These are phyloP conservation scores for Drosophila acutilabella DNA, from an alignment of 2,888 invertebrate genomes.

Conservation along the genomic window DNA sequence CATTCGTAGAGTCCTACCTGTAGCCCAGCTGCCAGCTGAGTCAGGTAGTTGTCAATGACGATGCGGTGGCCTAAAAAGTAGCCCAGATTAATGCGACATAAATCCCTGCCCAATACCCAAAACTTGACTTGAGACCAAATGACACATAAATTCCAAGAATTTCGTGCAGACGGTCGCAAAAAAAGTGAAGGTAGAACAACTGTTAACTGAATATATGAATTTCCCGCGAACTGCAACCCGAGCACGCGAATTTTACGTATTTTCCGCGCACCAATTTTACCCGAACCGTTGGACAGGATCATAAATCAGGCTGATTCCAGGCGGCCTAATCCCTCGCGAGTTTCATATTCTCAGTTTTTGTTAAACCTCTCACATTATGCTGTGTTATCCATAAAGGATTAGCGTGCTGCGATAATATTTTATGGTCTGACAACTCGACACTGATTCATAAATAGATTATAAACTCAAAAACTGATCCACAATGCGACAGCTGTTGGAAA, in stretches of 20 bases:
- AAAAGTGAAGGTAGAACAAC: conserved; percentile 12
- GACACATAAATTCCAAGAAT: conserved; percentile 38
- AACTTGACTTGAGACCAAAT: conserved; percentile 47
- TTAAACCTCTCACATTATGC: conserved; percentile 24
- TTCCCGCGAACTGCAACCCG: conserved; percentile 50
- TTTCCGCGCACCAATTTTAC: conserved; percentile 69
- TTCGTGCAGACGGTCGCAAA: neutral
- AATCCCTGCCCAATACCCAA: conserved; percentile 19
- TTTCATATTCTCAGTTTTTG: conserved; percentile 20
- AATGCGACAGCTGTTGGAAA: conserved; percentile 56
- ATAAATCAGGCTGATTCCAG: conserved; percentile 47
- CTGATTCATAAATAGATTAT: conserved; percentile 75
- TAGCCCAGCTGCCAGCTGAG: neutral
- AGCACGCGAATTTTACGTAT: conserved; percentile 73
- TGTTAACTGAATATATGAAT: conserved; percentile 6
- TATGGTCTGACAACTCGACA: conserved; percentile 46
- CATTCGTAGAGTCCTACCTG: neutral
- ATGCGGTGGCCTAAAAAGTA: conserved; percentile 36
- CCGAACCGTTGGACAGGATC: conserved; percentile 31
- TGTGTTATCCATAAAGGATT: conserved; percentile 63
- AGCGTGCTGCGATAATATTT: conserved; percentile 45
- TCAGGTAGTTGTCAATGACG: conserved; percentile 46
- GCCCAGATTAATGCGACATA: conserved; percentile 24
- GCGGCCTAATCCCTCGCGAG: conserved; percentile 35
- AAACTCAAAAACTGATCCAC: conserved; percentile 40